Conservation (phyloP, 2,113 vertebrate genomes). For the Pyrgilauda ruficollis region DNA sequence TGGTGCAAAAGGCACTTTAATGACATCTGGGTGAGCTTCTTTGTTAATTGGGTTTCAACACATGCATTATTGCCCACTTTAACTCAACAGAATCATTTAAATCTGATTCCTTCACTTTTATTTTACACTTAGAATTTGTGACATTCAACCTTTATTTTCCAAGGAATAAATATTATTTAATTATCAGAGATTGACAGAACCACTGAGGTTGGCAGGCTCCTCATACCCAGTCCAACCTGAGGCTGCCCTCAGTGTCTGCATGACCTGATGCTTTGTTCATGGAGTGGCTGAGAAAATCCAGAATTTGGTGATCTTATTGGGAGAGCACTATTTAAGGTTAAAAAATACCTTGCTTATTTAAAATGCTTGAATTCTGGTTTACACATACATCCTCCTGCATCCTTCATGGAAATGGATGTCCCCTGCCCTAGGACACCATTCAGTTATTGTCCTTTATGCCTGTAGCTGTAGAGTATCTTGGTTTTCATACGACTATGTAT, state of each 20-base stretch:
- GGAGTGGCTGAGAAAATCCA: neutral
- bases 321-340: neutral
- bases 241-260: neutral
- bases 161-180: conserved; percentile 30
- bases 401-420: neutral
- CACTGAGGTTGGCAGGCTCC: neutral
- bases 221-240: neutral
- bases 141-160: neutral
- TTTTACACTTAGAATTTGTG: neutral
- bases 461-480: neutral
- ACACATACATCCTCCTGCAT: neutral
- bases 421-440: neutral
- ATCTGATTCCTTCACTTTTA: conserved; percentile 16
- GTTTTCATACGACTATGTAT: neutral
- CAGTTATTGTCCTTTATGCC: neutral
- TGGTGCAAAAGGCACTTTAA: conserved; percentile 1
- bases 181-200: neutral
- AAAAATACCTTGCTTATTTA: neutral
- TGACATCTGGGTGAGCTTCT: conserved; percentile 17
- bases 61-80: conserved; percentile 1
- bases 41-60: conserved; percentile 39
- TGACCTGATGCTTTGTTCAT: neutral
- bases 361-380: neutral
- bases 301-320: neutral
- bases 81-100: conserved; percentile 16